Evolutionary conservation across 2,888 invertebrate genomes (phyloP), one percentile per base, ranked within the genome.

Genomic region (Amiota communis): DNA sequence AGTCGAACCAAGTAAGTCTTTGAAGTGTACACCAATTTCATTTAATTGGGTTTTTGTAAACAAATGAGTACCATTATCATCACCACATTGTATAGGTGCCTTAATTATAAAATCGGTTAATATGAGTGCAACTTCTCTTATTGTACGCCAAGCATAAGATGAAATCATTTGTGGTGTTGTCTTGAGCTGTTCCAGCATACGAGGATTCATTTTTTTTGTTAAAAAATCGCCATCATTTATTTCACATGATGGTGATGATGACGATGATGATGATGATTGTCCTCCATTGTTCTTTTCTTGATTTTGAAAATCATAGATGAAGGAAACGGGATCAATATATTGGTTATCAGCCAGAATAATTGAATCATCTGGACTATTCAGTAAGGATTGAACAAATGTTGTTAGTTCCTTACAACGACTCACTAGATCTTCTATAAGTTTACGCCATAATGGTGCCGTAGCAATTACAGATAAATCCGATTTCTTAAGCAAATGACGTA

Each of bases 131-230:
- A 93, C 94, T 92, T 98, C 98, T 89, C 98, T 98, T 65, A 98
- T 94, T 6, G 96, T 94, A 75, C 98, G 92, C 99, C 99, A 99
- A 0, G 97, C 96, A 86, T 96, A 97, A 0, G 98, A 92, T 15
- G 98, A 90, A n/a, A 98, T 92, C 93, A 95, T 94, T 89, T 98
- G 97, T 0, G 97, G 93, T 0, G 94, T 94, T 1, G 86, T 86
- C 49, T 82, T 83, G 0, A 92, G 89, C 23, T 89, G 84, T 47
- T 90, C 87, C 70, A 83, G 70, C 49, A 87, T 87, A 20, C 63
- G 57, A 2, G 61, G 56, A 15, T 17, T 15, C 63, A 78, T 10
- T 0, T 74, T 23, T 0, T 74, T 57, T 1, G 81, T 76, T 13
- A 81, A 71, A 68, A 78, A 78, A 77, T 78, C 23, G 23, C 2